Evolutionary conservation across 2,888 invertebrate species (phyloP), one percentile per base, ranked within the genome.

Genomic region (Brenthis daphne): DNA sequence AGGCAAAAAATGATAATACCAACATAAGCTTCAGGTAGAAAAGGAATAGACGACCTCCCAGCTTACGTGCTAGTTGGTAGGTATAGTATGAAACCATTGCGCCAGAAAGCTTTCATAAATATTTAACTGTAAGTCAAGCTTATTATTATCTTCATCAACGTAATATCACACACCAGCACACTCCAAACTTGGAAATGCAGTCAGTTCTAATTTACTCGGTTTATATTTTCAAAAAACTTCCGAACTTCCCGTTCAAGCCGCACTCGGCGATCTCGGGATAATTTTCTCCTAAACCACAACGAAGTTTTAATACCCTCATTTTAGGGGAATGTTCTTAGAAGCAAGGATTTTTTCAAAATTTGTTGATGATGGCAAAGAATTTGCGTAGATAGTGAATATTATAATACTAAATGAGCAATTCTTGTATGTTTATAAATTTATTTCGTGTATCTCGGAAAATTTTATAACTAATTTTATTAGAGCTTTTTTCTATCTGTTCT

Each of bases 221-320:
- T 43, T 76, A 77, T 75, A 77, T 77, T 76, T 78, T 73, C 70
- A 29, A 63, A 76, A 72, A 77, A 77, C 73, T 75, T 76, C 69
- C 64, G 3, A 79, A 79, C 79, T 79, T 77, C 74, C 69, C 75
- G 75, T 71, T 74, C 76, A 72, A 79, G 80, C 79, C 37, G 37
- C 37, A 77, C 73, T 67, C 69, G 81, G 80, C 82, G 85, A 85
- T 84, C 82, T 82, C 76, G 67, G 79, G 80, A 84, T 84, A 84
- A 85, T 84, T 83, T 85, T 78, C 79, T 68, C 70, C 77, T 78
- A 79, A 77, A 80, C 79, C 80, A 76, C 79, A 77, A 77, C 74
- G 81, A 88, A 86, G 82, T 87, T 88, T 85, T 83, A 85, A 86
- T 82, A 83, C 80, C 77, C 79, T 77, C 81, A 76, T 81, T 82